These are phyloP conservation scores for Gila orcuttii DNA, from an alignment of 2,113 vertebrate species.

Conservation along the genomic window DNA sequence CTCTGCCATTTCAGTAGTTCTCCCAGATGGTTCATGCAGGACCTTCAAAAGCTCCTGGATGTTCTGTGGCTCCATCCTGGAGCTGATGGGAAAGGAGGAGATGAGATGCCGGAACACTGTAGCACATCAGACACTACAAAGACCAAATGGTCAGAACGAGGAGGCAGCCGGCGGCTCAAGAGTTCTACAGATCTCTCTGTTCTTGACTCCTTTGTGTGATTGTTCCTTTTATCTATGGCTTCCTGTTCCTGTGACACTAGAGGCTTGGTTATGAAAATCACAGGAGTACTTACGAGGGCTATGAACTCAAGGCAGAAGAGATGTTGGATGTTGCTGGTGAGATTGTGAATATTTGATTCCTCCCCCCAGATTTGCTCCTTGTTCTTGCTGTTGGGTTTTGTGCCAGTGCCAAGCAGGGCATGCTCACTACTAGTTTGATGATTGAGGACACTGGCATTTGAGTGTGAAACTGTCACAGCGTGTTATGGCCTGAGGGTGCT, in stretches of 20 bases:
- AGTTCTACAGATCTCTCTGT: constrained; percentile 18
- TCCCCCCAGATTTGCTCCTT: neutral
- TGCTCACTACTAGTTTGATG: constrained; percentile 10
- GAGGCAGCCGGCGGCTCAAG: neutral
- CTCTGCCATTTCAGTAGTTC: neutral
- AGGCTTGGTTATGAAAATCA: neutral
- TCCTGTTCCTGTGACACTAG: constrained; percentile 28
- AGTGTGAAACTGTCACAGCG: neutral
- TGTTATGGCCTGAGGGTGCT: constrained; percentile 15
- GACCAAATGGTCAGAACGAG: neutral
- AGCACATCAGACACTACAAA: constrained; percentile 17
- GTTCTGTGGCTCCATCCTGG: neutral
- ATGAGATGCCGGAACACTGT: constrained; percentile 3
- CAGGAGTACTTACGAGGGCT: neutral
- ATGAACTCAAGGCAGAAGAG: constrained; percentile 8
- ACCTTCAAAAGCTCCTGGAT: constrained; percentile 33
- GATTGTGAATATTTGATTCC: constrained; percentile 13
- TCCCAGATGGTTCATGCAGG: constrained; percentile 7
- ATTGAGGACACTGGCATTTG: constrained; percentile 2
- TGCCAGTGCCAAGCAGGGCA: neutral
- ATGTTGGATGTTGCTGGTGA: neutral
- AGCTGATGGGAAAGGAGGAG: constrained; percentile 15
- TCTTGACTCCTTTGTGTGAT: constrained; percentile 1
- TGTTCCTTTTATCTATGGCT: constrained; percentile 40
- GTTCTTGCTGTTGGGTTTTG: neutral